Evolutionary conservation across 2,888 invertebrate genomes (phyloP), one percentile per base, ranked within the genome.

Genomic region (Xestia rhomboidea): DNA sequence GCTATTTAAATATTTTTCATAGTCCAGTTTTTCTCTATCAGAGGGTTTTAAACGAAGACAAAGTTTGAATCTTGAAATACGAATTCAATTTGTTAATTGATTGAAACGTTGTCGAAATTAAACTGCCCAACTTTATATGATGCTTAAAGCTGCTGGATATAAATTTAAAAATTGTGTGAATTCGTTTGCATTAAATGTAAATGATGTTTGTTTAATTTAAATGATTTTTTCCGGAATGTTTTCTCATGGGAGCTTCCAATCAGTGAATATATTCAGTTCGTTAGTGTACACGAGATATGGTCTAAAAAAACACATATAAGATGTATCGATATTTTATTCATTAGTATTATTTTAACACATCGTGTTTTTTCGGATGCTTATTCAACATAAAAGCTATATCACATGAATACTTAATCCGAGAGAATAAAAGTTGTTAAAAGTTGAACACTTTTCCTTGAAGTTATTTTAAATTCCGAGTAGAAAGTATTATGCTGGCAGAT

Each of bases 391-490:
- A 11, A 77, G 18, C 5, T 41, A 60, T 38, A 21, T 49, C 46
- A 30, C 8, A 30, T 41, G 49, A 0, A 51, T 30, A 76, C 13
- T 73, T 10, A 30, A 21, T 15, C 21, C 18, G 13, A 38, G 10
- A 5, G 30, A 11, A 30, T 30, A 6, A 60, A 34, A 73, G 7
- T 5, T 15, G 5, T 6, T 15, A 11, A 18, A n/a, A 30, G 0
- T n/a, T 11, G n/a, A 11, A 21, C 13, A 49, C 34, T 44, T 27
- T 51, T 49, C 2, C 30, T 66, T 13, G 0, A 54, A 41, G 4
- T 79, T 79, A 54, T 62, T 68, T 60, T 46, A 79, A 66, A 68
- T 74, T 74, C 38, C n/a, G 24, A 38, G 21, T 44, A 57, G 34
- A 27, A 67, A 38, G 30, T 27, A 67, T 62, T 54, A 54, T 46